Percentiles rank a stretch among this genome's conserved stretches.
These are phyloP conservation scores for Anoplophora glabripennis DNA, from an alignment of 1,140 invertebrate species.

Conservation along the genomic window DNA sequence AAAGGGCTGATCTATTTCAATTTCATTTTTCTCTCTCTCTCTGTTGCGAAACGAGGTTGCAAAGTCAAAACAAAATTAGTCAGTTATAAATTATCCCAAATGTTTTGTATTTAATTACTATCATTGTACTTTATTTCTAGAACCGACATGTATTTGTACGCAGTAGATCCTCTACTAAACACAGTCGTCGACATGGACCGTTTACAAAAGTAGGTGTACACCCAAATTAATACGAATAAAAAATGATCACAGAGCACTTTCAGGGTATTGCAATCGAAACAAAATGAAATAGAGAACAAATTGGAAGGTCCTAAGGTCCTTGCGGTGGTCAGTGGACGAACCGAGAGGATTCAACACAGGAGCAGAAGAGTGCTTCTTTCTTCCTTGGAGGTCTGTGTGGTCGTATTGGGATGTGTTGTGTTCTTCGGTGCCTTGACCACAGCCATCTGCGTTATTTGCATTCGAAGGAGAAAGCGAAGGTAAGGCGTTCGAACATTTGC, in stretches of 20 bases:
- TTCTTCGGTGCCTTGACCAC: slow-evolving; percentile 74
- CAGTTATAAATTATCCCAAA: no score
- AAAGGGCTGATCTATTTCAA: no score
- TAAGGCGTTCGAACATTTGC: slow-evolving; percentile 15
- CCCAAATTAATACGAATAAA: neutral
- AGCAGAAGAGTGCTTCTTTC: slow-evolving; percentile 59
- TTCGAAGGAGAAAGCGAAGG: slow-evolving; percentile 60
- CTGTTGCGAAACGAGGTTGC: no score
- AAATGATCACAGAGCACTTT: slow-evolving; percentile 25
- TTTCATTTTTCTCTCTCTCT: no score
- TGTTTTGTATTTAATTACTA: neutral
- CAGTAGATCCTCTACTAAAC: slow-evolving; percentile 76
- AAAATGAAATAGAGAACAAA: slow-evolving; percentile 58
- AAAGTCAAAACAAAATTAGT: no score
- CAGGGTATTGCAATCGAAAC: slow-evolving; percentile 61
- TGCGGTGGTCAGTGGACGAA: slow-evolving; percentile 51
- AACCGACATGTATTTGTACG: slow-evolving; percentile 81
- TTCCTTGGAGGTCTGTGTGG: slow-evolving; percentile 75
- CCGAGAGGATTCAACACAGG: slow-evolving; percentile 44
- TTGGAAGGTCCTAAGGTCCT: slow-evolving; percentile 57
- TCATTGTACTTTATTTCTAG: slow-evolving; percentile 54
- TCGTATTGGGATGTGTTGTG: slow-evolving; percentile 73
- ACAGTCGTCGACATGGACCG: slow-evolving; percentile 76
- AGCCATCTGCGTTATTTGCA: slow-evolving; percentile 73
- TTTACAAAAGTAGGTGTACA: slow-evolving; percentile 63